These are phyloP conservation scores for Zonitis immaculata DNA, from an alignment of 2,888 invertebrate species.

Conservation along the genomic window DNA sequence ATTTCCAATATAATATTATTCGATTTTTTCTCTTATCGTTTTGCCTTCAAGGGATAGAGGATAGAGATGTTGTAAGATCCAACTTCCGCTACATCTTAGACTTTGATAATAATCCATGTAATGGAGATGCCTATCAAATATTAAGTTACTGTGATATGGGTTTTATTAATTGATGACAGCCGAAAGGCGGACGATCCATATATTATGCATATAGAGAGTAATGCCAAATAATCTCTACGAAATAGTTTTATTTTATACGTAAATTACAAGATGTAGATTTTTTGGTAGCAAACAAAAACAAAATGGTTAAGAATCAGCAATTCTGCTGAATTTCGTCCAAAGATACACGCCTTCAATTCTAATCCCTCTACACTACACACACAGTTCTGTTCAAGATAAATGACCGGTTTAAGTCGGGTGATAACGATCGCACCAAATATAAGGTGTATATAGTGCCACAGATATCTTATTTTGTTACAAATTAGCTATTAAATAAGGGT, in stretches of 20 bases:
- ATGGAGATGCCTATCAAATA: conserved; percentile 49
- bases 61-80: too few relatives aligned
- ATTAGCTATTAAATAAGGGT: too few relatives aligned
- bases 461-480: conserved; percentile 43
- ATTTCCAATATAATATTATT: too few relatives aligned
- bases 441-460: conserved; percentile 44
- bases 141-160: conserved; percentile 50
- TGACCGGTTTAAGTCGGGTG: conserved; percentile 42
- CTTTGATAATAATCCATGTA: conserved; percentile 30
- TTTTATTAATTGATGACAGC: conserved; percentile 52
- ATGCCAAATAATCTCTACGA: too few relatives aligned
- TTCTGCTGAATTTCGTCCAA: conserved; percentile 32
- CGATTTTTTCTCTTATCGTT: too few relatives aligned
- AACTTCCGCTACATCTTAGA: conserved; percentile 19
- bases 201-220: too few relatives aligned
- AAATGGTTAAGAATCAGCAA: too few relatives aligned
- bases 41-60: too few relatives aligned
- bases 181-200: conserved; percentile 43
- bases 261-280: too few relatives aligned
- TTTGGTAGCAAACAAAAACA: too few relatives aligned
- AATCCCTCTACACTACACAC: conserved; percentile 35
- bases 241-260: too few relatives aligned
- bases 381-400: conserved; percentile 46
- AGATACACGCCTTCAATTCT: conserved; percentile 16
- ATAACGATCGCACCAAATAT: conserved; percentile 45